These are phyloP conservation scores for Hassar affinis DNA, from an alignment of 2,113 vertebrate genomes.

Conservation along the genomic window DNA sequence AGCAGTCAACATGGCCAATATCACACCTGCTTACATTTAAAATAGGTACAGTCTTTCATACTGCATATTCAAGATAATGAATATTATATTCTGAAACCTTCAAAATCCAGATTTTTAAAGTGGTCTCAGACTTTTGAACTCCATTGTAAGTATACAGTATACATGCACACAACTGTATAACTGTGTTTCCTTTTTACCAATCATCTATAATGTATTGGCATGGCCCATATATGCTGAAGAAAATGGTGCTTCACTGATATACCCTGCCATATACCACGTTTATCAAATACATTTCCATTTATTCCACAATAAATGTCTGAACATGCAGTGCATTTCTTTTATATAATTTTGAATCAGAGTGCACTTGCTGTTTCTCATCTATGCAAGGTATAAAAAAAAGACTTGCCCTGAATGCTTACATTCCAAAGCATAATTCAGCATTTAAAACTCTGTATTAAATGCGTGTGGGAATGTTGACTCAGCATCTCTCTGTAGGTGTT, in stretches of 20 bases:
- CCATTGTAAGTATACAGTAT: neutral
- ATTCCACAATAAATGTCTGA: neutral
- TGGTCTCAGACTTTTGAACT: neutral
- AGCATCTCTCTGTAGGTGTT: slow-evolving; percentile 21
- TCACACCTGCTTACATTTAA: neutral
- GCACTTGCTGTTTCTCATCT: neutral
- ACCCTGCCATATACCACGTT: neutral
- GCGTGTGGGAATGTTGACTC: slow-evolving; percentile 26
- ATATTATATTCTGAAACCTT: neutral
- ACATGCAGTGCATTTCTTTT: neutral
- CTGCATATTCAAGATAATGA: neutral
- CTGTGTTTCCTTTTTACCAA: neutral
- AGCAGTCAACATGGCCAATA: neutral
- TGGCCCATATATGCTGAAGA: neutral
- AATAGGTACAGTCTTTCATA: neutral
- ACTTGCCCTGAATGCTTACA: neutral
- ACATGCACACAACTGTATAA: neutral
- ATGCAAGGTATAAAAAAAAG: neutral
- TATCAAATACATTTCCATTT: neutral
- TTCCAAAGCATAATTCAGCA: slow-evolving; percentile 18
- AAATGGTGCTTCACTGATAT: neutral
- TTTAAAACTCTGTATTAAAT: neutral
- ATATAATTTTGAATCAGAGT: neutral
- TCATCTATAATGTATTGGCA: neutral
- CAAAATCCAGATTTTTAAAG: neutral